Evolutionary conservation across 2,113 vertebrate genomes (phyloP).

Genomic region (Hippocampus guttulatus): DNA sequence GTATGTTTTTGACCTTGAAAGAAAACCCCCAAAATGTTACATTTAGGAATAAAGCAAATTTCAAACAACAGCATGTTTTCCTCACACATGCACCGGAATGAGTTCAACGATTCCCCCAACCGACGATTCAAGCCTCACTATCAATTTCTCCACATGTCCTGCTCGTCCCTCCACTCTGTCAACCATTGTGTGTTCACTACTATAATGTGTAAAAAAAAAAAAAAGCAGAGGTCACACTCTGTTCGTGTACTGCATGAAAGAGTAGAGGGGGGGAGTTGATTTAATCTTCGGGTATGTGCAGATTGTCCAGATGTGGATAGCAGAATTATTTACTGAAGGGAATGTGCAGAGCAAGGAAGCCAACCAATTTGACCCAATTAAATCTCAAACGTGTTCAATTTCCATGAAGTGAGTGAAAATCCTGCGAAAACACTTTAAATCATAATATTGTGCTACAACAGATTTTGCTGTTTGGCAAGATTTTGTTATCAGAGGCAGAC

Average conservation of each 20-base stretch:
- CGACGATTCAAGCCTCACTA: background rate
- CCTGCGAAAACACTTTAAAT: background rate
- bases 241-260: background rate
- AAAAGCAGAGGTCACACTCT: background rate
- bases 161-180: background rate
- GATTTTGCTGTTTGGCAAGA: background rate
- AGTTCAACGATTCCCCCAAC: background rate
- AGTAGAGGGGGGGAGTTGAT: too few relatives aligned
- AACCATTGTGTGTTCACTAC: background rate
- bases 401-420: background rate
- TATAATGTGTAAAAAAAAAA: background rate
- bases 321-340: background rate
- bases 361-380: background rate
- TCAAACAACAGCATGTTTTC: background rate
- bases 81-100: background rate
- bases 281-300: background rate
- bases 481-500: slow-evolving; percentile 1
- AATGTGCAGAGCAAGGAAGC: background rate
- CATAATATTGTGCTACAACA: background rate
- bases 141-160: background rate
- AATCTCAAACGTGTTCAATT: background rate
- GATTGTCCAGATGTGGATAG: background rate
- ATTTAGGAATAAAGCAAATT: background rate
- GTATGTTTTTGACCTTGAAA: background rate
- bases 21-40: background rate